A percentile compares a stretch with the other conserved stretches of the same genome.
Evolutionary conservation across 2,797 vertebrate species (phyloP).

Genomic region (Leucoraja ocellata): DNA sequence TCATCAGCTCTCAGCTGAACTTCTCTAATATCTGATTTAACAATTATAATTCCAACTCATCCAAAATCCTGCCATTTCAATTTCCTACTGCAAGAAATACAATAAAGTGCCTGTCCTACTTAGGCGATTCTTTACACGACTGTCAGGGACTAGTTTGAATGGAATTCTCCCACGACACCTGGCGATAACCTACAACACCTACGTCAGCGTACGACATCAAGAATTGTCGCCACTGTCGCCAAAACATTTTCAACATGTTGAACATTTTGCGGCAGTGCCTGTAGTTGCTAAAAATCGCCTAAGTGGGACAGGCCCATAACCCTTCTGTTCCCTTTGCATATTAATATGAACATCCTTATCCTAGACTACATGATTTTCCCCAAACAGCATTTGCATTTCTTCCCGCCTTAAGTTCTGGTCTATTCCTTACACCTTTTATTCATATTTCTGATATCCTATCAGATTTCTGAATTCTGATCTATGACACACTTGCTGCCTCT

Average conservation of each 20-base stretch:
- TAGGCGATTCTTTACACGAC: too few relatives aligned
- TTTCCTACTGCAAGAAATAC: not conserved
- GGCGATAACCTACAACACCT: too few relatives aligned
- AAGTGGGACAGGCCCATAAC: not conserved
- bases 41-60: not conserved
- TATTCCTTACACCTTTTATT: not conserved
- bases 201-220: too few relatives aligned
- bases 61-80: not conserved
- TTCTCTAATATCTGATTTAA: not conserved
- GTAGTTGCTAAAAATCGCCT: too few relatives aligned
- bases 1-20: not conserved
- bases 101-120: not conserved
- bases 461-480: too few relatives aligned
- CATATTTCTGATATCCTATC: not conserved
- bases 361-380: not conserved
- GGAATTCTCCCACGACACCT: too few relatives aligned
- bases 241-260: too few relatives aligned
- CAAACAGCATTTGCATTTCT: not conserved
- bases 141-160: too few relatives aligned
- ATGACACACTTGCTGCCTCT: too few relatives aligned
- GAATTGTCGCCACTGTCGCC: too few relatives aligned
- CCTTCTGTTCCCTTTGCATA: not conserved
- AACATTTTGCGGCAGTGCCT: too few relatives aligned
- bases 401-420: not conserved
- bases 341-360: not conserved